Base-by-base conservation (phyloP, 2,888 invertebrate genomes). In the Zaprionus bogoriensis region DNA sequence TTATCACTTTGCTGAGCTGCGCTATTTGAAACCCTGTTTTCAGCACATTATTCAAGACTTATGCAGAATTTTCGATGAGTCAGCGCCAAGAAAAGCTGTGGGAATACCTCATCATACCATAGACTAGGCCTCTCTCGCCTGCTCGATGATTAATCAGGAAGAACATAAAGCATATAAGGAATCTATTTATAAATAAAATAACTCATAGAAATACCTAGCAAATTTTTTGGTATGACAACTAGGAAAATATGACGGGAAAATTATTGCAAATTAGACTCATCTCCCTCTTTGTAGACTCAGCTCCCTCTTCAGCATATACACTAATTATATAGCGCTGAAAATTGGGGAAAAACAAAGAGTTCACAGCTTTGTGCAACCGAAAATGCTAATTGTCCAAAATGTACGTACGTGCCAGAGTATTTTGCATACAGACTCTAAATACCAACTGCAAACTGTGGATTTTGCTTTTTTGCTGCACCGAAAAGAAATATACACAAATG, bases 381-480 rank as follows among this genome's bases (percentile, higher is more conserved):
- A 74, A 44, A 54, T 58, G 32, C 41, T 46, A 32, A 32, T 14
- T 12, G 32, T 32, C 12, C 3, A 14, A 6, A 32, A 1, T 32
- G 30, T 30, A 3, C n/a, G 30, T 14, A 14, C 45, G 52, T 61
- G 86, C 61, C 55, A 71, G 67, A 54, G 46, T 61, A 57, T 84
- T 79, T 77, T 58, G 62, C 81, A 65, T 51, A 23, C 61, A 66
- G 25, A 48, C 65, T 54, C 67, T 54, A 70, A 70, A 69, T 52
- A 36, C 38, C 53, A 58, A 50, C 38, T 17, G 46, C 45, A 50
- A 42, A 44, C 14, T 32, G 38, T 53, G 39, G 25, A 41, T 17
- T 41, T 32, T 32, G 17, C n/a, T 7, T 28, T 27, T 22, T 28
- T 9, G 6, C 12, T 28, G 27, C 28, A 22, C 10, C 4, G 28